phyloP scores from a whole-genome alignment of 2,888 invertebrate genomes.

The Diarsia brunnea region DNA sequence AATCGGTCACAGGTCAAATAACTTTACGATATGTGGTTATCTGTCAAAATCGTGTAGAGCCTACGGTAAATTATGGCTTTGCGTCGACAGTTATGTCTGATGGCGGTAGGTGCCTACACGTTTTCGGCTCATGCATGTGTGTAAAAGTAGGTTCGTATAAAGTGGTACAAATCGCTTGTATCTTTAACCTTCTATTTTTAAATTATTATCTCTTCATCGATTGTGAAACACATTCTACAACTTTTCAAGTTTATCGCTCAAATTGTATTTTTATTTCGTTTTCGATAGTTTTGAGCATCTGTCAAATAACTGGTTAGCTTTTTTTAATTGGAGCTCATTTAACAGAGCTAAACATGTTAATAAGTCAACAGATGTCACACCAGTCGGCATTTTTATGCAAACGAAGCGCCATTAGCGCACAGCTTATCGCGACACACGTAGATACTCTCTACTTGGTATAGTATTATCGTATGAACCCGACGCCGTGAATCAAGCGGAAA shows the following conservation, averaged over 20 bases:
- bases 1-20: constrained; percentile 52
- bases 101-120: constrained; percentile 62
- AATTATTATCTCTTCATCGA: constrained; percentile 14
- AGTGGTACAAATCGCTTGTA: constrained; percentile 54
- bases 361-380: constrained; percentile 60
- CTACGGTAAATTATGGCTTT: constrained; percentile 67
- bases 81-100: constrained; percentile 65
- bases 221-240: constrained; percentile 16
- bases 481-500: constrained; percentile 86
- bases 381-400: constrained; percentile 66
- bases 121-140: constrained; percentile 61
- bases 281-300: constrained; percentile 37
- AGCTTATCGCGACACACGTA: constrained; percentile 65
- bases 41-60: constrained; percentile 64
- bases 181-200: constrained; percentile 40
- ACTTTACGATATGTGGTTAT: constrained; percentile 53
- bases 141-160: constrained; percentile 62
- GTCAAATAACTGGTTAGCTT: constrained; percentile 25
- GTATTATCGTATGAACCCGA: constrained; percentile 63
- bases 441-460: constrained; percentile 51
- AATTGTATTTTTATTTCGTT: constrained; percentile 15
- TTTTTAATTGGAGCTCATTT: constrained; percentile 46
- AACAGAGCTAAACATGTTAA: constrained; percentile 49
- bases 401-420: constrained; percentile 57
- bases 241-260: constrained; percentile 30